Base-by-base conservation (phyloP, 1,140 invertebrate genomes). In the Zaprionus nigranus region DNA sequence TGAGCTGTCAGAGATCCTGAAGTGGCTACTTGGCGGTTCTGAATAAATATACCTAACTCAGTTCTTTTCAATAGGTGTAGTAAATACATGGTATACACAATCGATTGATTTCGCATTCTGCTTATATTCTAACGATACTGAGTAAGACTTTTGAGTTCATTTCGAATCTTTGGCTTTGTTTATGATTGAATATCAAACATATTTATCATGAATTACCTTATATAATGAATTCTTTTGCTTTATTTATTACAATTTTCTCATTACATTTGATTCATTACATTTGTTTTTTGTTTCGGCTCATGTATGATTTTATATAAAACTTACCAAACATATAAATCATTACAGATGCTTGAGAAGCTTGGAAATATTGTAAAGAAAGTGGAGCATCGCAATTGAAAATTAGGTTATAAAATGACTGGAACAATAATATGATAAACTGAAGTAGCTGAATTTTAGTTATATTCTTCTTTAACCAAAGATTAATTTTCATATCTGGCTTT, bases 401-500 rank as follows among this genome's bases (percentile, higher is more conserved):
- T 96, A 93, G 75, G 95, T 94, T 92, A 58, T 95, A 95, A 0
- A 38, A 0, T 0, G 74, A 9, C 82, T 97, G 96, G 9, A 95
- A 69, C 4, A 95, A 93, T 7, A 97, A 93, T 0, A 96, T 12
- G 1, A 95, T 60, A 84, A 98, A 98, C 92, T 98, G 97, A 57
- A 95, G 93, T 66, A 97, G 94, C 91, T 98, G 97, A 28, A 97
- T 78, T 17, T 93, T 94, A 0, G 97, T 98, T n/a, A 98, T 94
- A 81, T 97, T 95, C 79, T 95, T 96, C 91, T 98, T 98, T 96
- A 97, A 97, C 96, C 96, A 97, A 0, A 96, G 92, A 62, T 94
- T 95, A 34, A 94, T 94, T 81, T 94, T 95, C 82, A 95, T 94
- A 30, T 94, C 92, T 30, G 94, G 96, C 62, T 94, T 95, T 74